These are phyloP conservation scores for Trichoplusia ni DNA, from an alignment of 1,140 invertebrate species.

Conservation along the genomic window DNA sequence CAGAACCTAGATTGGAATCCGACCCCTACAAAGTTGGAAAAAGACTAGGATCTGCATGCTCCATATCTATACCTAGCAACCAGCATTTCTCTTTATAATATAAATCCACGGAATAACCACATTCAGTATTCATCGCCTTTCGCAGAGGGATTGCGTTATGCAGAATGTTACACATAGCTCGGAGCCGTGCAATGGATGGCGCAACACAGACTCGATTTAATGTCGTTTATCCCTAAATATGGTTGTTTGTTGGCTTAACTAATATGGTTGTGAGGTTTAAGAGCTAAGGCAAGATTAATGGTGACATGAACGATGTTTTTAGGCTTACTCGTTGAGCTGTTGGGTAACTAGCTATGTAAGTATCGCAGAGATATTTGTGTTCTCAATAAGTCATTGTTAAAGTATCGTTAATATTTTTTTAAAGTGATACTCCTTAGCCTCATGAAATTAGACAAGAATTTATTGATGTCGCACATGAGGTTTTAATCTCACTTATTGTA, in stretches of 20 bases:
- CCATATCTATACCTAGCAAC: too few species aligned
- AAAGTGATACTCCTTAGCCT: too few species aligned
- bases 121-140: background rate
- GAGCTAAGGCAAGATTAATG: constrained; percentile 1
- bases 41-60: too few species aligned
- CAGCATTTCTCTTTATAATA: too few species aligned
- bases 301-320: background rate
- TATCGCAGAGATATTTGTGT: background rate
- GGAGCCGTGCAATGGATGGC: background rate
- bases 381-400: too few species aligned
- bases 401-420: too few species aligned
- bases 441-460: too few species aligned
- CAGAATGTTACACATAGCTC: background rate
- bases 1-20: too few species aligned
- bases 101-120: too few species aligned
- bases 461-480: too few species aligned
- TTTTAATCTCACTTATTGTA: too few species aligned
- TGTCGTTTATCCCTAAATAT: constrained; percentile 19
- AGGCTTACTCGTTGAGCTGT: background rate
- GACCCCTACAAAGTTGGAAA: too few species aligned
- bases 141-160: constrained; percentile 1
- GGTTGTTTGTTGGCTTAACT: background rate
- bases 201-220: constrained; percentile 1
- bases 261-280: background rate
- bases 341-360: background rate